A percentile compares a stretch with the other conserved stretches of the same genome.
These are phyloP conservation scores for Chrosomus eos DNA, from an alignment of 2,797 vertebrate genomes.

Conservation along the genomic window DNA sequence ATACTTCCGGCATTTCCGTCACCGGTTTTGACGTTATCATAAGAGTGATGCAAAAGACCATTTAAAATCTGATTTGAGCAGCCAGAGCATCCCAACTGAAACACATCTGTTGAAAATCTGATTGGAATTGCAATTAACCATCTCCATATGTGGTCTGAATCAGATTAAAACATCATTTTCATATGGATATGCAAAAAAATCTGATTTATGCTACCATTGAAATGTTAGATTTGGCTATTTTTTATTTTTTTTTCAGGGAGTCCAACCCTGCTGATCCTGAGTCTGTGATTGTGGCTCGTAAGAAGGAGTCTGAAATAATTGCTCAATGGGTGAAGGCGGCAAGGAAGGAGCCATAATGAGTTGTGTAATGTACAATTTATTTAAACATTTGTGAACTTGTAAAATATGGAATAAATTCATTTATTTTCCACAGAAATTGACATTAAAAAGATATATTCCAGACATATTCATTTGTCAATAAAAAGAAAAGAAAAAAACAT, in stretches of 20 bases:
- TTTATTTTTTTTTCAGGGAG: conserved; percentile 71
- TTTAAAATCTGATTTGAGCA: neutral
- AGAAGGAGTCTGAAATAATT: conserved; percentile 81
- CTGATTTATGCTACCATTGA: neutral
- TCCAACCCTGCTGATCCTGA: conserved; percentile 80
- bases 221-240: neutral
- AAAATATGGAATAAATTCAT: conserved; percentile 27
- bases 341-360: conserved; percentile 47
- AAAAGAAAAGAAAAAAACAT: neutral
- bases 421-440: conserved; percentile 59
- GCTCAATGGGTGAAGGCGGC: conserved; percentile 80
- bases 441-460: conserved; percentile 56
- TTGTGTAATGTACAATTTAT: neutral
- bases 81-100: neutral
- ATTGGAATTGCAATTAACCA: neutral
- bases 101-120: neutral
- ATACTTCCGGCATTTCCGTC: neutral
- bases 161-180: too few species aligned
- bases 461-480: conserved; percentile 50
- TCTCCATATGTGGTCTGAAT: neutral
- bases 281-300: conserved; percentile 78
- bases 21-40: neutral
- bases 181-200: too few species aligned
- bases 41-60: neutral
- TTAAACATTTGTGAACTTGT: conserved; percentile 44